These are phyloP conservation scores for Temnopleurus reevesii DNA, from an alignment of 53 echinoderm and acorn worm genomes.

Conservation along the genomic window DNA sequence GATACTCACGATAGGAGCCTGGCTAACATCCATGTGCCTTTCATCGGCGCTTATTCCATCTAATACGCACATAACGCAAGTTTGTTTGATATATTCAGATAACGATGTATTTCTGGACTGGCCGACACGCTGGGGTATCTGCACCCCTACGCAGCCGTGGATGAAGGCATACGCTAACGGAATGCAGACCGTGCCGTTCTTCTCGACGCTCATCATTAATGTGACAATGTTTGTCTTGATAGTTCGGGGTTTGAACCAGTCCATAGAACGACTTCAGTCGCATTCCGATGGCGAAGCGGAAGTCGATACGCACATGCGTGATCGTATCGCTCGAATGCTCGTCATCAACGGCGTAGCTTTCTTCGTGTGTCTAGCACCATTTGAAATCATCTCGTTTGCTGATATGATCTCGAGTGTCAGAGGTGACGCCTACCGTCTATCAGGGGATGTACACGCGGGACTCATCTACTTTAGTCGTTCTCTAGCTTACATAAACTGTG, in stretches of 20 bases:
- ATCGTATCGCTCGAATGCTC: conserved; percentile 84
- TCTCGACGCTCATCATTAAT: conserved; percentile 63
- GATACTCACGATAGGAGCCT: conserved; percentile 30
- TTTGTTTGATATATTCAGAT: conserved; percentile 44
- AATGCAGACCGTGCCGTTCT: conserved; percentile 75
- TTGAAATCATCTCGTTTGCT: conserved; percentile 72
- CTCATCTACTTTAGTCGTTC: conserved; percentile 49
- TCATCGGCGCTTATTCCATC: conserved; percentile 58
- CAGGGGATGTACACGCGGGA: conserved; percentile 34
- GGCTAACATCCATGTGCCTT: conserved; percentile 60
- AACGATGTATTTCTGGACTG: conserved; percentile 4
- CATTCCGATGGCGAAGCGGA: conserved; percentile 60
- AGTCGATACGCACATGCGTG: conserved; percentile 67
- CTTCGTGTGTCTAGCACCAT: conserved; percentile 74
- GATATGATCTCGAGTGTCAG: conserved; percentile 51
- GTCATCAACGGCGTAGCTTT: conserved; percentile 83
- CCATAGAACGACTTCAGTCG: conserved; percentile 60
- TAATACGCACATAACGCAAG: conserved; percentile 36
- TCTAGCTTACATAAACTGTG: conserved; percentile 53
- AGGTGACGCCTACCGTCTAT: conserved; percentile 11
- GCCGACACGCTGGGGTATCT: conserved; percentile 48
- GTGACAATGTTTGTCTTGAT: conserved; percentile 64
- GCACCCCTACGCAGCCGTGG: background rate
- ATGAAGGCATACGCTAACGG: conserved; percentile 55
- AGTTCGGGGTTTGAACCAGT: conserved; percentile 60